These are phyloP conservation scores for Enteromius anoplus DNA, from an alignment of 2,797 vertebrate species.

Conservation along the genomic window DNA sequence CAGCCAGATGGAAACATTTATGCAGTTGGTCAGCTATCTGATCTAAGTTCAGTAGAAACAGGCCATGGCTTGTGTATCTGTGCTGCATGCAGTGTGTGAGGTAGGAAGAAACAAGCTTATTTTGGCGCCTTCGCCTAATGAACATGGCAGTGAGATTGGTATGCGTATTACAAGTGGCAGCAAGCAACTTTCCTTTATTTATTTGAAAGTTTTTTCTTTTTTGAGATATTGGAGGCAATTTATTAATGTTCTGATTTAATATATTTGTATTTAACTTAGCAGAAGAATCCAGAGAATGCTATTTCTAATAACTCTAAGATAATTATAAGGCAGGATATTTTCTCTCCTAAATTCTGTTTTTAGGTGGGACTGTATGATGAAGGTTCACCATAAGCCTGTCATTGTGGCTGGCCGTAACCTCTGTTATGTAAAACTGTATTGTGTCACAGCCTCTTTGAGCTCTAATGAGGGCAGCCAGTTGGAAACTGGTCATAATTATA, in stretches of 20 bases:
- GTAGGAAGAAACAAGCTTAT: conserved; percentile 17
- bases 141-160: conserved; percentile 22
- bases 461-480: conserved; percentile 69
- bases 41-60: conserved; percentile 27
- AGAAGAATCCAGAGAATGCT: not conserved
- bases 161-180: not conserved
- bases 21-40: conserved; percentile 27
- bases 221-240: not conserved
- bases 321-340: conserved; percentile 22
- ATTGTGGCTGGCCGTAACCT: conserved; percentile 58
- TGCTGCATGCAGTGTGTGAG: conserved; percentile 5
- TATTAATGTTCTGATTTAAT: not conserved
- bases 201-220: not conserved
- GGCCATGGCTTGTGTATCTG: conserved; percentile 26
- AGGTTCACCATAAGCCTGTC: conserved; percentile 35
- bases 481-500: conserved; percentile 66
- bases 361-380: conserved; percentile 26
- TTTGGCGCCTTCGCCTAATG: conserved; percentile 49
- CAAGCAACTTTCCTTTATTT: not conserved
- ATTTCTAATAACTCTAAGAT: not conserved
- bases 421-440: conserved; percentile 70
- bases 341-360: conserved; percentile 15
- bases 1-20: conserved; percentile 42
- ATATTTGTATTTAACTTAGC: not conserved
- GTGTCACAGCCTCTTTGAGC: conserved; percentile 65